Percentiles rank a stretch among this genome's conserved stretches.
These are phyloP conservation scores for Potamarius usumacintae DNA, from an alignment of 2,113 vertebrate genomes.

Conservation along the genomic window DNA sequence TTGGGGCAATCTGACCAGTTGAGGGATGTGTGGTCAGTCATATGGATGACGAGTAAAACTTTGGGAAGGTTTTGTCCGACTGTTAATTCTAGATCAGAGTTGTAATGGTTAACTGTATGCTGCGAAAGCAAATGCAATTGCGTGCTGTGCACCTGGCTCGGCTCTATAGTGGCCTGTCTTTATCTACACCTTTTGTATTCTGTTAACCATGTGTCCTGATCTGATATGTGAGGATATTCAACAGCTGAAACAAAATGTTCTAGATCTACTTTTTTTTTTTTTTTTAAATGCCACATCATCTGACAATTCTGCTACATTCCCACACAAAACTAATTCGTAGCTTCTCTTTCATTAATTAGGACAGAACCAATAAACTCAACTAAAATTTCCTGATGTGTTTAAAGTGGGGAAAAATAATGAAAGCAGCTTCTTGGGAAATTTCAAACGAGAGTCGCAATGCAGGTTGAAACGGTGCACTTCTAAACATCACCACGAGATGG, in stretches of 20 bases:
- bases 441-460: constrained; percentile 13
- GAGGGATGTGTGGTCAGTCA: too few species aligned
- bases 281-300: not conserved
- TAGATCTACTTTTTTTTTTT: not conserved
- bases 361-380: not conserved
- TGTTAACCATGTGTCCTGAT: not conserved
- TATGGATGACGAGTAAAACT: not conserved
- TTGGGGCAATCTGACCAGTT: not conserved
- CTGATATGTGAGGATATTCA: not conserved
- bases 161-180: not conserved
- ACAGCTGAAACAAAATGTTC: not conserved
- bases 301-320: not conserved
- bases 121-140: not conserved
- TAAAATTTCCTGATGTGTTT: not conserved
- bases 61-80: not conserved
- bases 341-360: not conserved
- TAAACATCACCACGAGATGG: constrained; percentile 35
- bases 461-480: constrained; percentile 17
- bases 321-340: not conserved
- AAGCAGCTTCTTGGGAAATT: not conserved
- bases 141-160: not conserved
- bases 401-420: not conserved
- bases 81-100: not conserved
- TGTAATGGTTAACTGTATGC: not conserved
- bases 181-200: not conserved